Percentiles rank a stretch among this genome's conserved stretches.
Evolutionary conservation across 2,797 vertebrate species (phyloP).

Genomic region (Chaenodraco wilsoni): DNA sequence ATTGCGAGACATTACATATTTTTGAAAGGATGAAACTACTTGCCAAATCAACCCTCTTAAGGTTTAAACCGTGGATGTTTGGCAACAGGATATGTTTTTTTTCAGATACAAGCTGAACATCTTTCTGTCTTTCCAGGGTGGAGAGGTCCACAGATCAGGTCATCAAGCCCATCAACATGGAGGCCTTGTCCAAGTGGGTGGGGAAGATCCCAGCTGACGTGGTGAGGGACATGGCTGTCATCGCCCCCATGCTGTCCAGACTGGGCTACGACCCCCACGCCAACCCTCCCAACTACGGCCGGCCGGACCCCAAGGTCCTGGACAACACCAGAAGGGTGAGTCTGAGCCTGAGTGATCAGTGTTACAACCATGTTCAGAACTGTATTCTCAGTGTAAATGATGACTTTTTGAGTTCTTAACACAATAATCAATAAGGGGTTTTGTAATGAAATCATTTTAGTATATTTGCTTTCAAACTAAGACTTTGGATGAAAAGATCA

Average conservation of each 20-base stretch:
- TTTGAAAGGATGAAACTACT: no score
- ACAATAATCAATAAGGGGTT: background rate
- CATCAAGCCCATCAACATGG: slow-evolving; percentile 96
- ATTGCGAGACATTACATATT: background rate
- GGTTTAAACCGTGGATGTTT: background rate
- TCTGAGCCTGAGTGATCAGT: slow-evolving; percentile 4
- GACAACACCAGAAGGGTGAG: slow-evolving; percentile 98
- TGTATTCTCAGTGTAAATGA: background rate
- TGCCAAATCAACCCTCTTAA: background rate
- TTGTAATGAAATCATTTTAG: background rate
- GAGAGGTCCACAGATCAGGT: slow-evolving; percentile 98
- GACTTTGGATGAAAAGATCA: background rate
- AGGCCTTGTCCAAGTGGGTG: slow-evolving; percentile 97
- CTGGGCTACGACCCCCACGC: slow-evolving; percentile 96
- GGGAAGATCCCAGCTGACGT: slow-evolving; percentile 96
- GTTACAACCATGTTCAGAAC: background rate
- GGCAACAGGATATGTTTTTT: background rate
- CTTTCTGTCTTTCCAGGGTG: slow-evolving; percentile 83
- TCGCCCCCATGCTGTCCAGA: slow-evolving; percentile 95
- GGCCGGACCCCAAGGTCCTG: slow-evolving; percentile 92
- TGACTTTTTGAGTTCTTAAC: no score
- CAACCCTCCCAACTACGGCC: slow-evolving; percentile 96
- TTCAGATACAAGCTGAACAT: slow-evolving; percentile 1
- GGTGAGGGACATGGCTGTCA: slow-evolving; percentile 92
- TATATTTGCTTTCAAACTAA: background rate